Base-by-base conservation (phyloP, 2,797 vertebrate species). In the Diceros bicornis region DNA sequence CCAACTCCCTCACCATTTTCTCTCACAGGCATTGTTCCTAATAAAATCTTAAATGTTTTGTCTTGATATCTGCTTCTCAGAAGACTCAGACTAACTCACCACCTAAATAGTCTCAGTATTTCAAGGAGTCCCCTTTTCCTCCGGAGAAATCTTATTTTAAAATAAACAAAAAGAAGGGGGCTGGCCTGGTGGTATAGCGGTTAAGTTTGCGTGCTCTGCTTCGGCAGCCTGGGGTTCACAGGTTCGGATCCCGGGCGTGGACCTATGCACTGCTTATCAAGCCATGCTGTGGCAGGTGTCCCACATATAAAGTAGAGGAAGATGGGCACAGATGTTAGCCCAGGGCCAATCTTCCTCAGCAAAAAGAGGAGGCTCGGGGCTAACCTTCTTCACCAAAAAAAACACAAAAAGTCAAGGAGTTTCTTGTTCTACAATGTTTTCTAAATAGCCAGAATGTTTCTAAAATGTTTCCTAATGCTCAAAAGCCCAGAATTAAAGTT, bases 91-190 rank as follows among this genome's bases (percentile, higher is more conserved):
- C 44, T 89, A 96, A 95, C 29, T 87, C 0, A 50, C 2, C 23
- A 87, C 4, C 23, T 37, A 77, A 69, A 83, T 7, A 86, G n/a
- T 74, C 32, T 92, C 27, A 91, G 21, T 75, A 84, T 84, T 95
- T 96, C 57, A 87, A 11, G 47, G 23, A 91, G n/a, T 14, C 9
- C 14, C 41, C 32, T 61, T 71, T 74, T 78, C 18, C 72, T 84
- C 55, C 68, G 37, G 32, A 72, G 52, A 95, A 92, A 61, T 68
- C 21, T 79, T 90, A 94, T 13, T 89, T 95, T 89, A 96, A 96
- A 92, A 32, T 44, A 92, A 87, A 79, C 6, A 91, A 95, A 84
- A 96, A 95, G 20, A 41, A 41, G 41, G 41, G 41, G 41, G 41
- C 41, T 41, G 41, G 41, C 41, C 41, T 41, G 41, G 41, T 41